Conservation (phyloP, 1,140 invertebrate species). For the Heliothis virescens region DNA sequence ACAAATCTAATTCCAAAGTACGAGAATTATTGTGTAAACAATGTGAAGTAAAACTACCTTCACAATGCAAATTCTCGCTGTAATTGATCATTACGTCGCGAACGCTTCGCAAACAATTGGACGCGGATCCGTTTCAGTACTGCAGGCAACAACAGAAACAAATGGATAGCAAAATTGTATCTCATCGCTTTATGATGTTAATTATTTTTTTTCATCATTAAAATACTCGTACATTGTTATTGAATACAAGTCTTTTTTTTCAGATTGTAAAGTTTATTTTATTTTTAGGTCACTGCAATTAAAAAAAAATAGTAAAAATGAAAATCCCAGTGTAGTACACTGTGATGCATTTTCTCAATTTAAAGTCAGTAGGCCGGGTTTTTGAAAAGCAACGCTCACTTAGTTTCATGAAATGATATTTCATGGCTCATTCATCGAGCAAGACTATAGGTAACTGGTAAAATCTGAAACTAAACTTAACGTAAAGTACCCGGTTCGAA, state of each 20-base stretch:
- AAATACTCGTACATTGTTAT: neutral
- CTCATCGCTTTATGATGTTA: neutral
- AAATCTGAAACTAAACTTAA: too few relatives aligned
- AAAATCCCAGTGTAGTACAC: too few relatives aligned
- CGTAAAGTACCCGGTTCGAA: neutral
- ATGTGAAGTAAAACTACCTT: slow-evolving; percentile 19
- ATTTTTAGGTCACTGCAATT: too few relatives aligned
- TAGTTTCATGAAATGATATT: too few relatives aligned
- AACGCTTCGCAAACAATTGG: slow-evolving; percentile 49
- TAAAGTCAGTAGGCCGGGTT: too few relatives aligned
- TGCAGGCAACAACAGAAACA: slow-evolving; percentile 1
- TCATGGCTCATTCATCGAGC: too few relatives aligned
- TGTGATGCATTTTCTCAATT: too few relatives aligned
- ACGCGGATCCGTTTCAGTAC: slow-evolving; percentile 51
- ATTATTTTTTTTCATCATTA: neutral
- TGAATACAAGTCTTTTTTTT: too few relatives aligned
- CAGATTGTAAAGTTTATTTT: too few relatives aligned
- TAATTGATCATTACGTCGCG: slow-evolving; percentile 66
- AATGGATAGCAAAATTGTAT: neutral
- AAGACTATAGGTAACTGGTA: too few relatives aligned
- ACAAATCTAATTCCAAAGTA: neutral
- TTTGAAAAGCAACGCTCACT: too few relatives aligned
- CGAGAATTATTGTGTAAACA: slow-evolving; percentile 2
- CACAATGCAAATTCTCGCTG: slow-evolving; percentile 50
- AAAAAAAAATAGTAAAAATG: too few relatives aligned